Base-by-base conservation (phyloP, 2,113 vertebrate species). In the Atrichornis clamosus region DNA sequence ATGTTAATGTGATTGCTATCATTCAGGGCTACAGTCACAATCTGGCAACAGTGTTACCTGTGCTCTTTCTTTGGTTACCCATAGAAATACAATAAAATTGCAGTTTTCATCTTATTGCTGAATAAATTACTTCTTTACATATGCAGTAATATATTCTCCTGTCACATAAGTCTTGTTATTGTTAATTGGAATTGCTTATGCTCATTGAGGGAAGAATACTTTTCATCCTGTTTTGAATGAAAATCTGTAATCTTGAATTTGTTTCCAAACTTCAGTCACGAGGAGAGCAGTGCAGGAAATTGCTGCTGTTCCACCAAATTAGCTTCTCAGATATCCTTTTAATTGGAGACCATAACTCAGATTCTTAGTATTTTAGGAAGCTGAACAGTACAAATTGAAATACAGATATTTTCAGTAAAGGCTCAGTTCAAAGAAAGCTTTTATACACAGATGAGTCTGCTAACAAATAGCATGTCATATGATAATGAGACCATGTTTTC, bases 291-390 rank as follows among this genome's bases (percentile, higher is more conserved):
- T 94, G 95, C 77, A 97, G 96, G 96, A 97, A 98, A 97, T 97
- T 97, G 92, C 96, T 97, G 94, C 97, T 97, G 97, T 98, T 98
- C 98, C 97, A 95, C 97, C 96, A 87, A 97, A 98, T 98, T 98
- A 98, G 97, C 95, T 97, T 97, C 97, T 97, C 95, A 95, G 96
- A 97, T 98, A 98, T 98, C 97, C 95, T 97, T 97, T 98, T 98
- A 98, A 98, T 98, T 98, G 96, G 97, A 97, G 95, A 92, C 89
- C 92, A 95, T 97, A 97, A 98, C 97, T 95, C 95, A 98, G 95
- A 97, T 97, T 96, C 96, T 97, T 97, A 89, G 93, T 98, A 97
- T 97, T 97, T 98, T 96, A 97, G 95, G 91, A 97, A 96, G 94
- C 96, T 88, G 97, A 98, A 97, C 97, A 97, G 97, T 97, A 97